phyloP scores from a whole-genome alignment of 2,113 vertebrate species.

The Mungos mungo region DNA sequence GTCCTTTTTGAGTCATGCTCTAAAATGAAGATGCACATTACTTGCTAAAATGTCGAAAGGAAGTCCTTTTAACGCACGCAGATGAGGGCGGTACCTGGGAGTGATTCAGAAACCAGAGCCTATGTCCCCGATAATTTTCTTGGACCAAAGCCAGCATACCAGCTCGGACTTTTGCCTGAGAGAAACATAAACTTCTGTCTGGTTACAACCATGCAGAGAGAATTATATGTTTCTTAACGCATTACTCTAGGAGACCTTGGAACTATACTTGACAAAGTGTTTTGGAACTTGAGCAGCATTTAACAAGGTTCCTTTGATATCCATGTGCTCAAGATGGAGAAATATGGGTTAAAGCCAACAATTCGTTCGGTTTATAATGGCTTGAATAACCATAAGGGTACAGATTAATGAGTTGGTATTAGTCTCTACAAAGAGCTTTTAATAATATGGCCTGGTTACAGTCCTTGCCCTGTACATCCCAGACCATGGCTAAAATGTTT shows the following conservation, averaged over 20 bases:
- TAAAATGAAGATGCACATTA: not conserved
- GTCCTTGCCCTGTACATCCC: not conserved
- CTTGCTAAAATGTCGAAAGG: not conserved
- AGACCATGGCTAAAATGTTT: not conserved
- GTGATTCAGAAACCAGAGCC: not conserved
- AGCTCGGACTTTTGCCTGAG: not conserved
- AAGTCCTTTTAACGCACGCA: not conserved
- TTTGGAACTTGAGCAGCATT: not conserved
- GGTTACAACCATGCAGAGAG: not conserved
- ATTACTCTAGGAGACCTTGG: not conserved
- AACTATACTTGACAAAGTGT: not conserved
- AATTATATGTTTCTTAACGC: not conserved
- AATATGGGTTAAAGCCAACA: constrained; percentile 19
- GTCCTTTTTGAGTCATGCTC: not conserved
- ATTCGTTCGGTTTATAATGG: not conserved
- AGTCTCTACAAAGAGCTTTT: constrained; percentile 1
- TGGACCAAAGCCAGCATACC: not conserved
- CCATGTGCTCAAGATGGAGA: not conserved
- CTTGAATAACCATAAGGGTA: not conserved
- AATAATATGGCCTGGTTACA: not conserved
- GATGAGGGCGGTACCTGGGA: not conserved
- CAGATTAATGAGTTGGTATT: not conserved
- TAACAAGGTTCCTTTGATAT: not conserved
- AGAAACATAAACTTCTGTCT: not conserved
- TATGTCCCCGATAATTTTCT: not conserved